Percentiles rank a stretch among this genome's conserved stretches.
phyloP scores from a whole-genome alignment of 2,888 invertebrate genomes.

The Geotrupes spiniger region DNA sequence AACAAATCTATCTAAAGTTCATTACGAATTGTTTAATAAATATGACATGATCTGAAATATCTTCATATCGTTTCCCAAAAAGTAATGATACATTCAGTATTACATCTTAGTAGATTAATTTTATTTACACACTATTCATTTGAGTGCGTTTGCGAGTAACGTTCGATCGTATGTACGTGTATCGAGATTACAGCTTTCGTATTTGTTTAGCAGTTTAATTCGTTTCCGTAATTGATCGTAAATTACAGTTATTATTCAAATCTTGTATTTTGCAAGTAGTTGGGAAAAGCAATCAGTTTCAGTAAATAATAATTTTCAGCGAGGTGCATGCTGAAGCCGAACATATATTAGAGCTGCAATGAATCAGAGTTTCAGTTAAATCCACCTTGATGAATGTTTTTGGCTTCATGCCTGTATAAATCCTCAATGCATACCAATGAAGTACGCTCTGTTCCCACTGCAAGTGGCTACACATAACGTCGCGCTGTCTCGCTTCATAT shows the following conservation, averaged over 20 bases:
- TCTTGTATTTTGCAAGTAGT: slow-evolving; percentile 18
- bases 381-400: slow-evolving; percentile 55
- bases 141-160: neutral
- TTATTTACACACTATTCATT: too few relatives aligned
- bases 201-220: too few relatives aligned
- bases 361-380: slow-evolving; percentile 54
- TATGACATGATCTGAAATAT: too few relatives aligned
- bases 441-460: slow-evolving; percentile 46
- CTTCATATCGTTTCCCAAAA: too few relatives aligned
- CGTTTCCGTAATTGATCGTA: slow-evolving; percentile 3
- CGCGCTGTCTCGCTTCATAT: slow-evolving; percentile 17
- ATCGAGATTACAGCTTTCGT: too few relatives aligned
- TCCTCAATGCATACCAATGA: slow-evolving; percentile 55
- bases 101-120: too few relatives aligned
- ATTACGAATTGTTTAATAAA: too few relatives aligned
- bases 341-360: slow-evolving; percentile 53
- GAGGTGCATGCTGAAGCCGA: slow-evolving; percentile 44
- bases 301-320: slow-evolving; percentile 49
- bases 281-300: slow-evolving; percentile 43
- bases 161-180: neutral
- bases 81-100: too few relatives aligned
- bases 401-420: slow-evolving; percentile 54
- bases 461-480: slow-evolving; percentile 12
- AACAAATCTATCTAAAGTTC: too few relatives aligned
- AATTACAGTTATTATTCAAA: slow-evolving; percentile 16